phyloP scores from a whole-genome alignment of 2,113 vertebrate species.

The Notarius lentiginosus region DNA sequence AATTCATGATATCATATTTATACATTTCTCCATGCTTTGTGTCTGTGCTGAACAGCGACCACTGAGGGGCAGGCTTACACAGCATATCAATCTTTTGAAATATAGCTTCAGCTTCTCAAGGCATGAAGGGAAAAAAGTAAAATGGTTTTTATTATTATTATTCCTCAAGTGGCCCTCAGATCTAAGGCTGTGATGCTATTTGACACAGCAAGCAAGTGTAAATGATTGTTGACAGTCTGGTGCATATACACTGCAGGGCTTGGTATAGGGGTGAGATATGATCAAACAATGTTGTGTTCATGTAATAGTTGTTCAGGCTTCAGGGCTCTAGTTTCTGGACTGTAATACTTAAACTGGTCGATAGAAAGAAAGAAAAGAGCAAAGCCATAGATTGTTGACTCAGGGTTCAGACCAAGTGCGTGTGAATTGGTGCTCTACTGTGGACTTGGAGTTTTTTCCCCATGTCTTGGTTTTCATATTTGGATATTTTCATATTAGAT shows the following conservation, averaged over 20 bases:
- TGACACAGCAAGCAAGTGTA: slow-evolving; percentile 29
- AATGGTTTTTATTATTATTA: slow-evolving; percentile 1
- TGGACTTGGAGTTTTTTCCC: neutral
- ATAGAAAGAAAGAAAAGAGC: too few species aligned
- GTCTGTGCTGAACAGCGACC: slow-evolving; percentile 13
- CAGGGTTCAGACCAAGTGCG: neutral
- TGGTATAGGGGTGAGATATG: slow-evolving; percentile 1
- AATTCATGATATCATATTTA: neutral
- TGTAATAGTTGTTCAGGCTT: slow-evolving; percentile 5
- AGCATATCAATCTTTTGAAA: slow-evolving; percentile 24
- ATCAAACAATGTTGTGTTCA: slow-evolving; percentile 12
- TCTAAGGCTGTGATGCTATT: slow-evolving; percentile 28
- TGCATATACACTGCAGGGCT: neutral
- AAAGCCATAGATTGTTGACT: neutral
- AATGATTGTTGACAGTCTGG: slow-evolving; percentile 20
- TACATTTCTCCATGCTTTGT: neutral
- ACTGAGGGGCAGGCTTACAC: slow-evolving; percentile 58
- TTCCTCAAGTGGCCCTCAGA: slow-evolving; percentile 8
- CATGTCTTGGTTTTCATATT: neutral
- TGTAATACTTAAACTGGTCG: neutral
- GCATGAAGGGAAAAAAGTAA: neutral
- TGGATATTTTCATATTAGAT: neutral
- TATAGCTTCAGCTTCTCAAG: neutral
- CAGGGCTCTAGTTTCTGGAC: neutral
- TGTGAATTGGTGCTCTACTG: neutral